Base-by-base conservation (phyloP, 2,113 vertebrate species). In the Cheilinus undulatus region DNA sequence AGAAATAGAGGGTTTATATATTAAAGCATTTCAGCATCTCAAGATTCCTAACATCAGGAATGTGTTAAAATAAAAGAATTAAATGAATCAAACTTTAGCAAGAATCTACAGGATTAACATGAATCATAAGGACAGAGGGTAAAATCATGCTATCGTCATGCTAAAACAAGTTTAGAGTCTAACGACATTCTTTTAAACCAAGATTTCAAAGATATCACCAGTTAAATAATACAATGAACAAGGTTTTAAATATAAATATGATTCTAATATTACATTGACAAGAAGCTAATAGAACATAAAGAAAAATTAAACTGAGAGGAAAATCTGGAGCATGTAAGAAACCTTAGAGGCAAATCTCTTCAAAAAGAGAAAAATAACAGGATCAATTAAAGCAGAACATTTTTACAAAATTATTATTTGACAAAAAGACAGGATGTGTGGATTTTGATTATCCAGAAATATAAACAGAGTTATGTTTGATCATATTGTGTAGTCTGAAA, bases 161-260 rank as follows among this genome's bases (percentile, higher is more conserved):
- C 69, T 84, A 74, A 38, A 73, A 74, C 51, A 77, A 24, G 23
- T 74, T 61, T 22, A 74, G n/a, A 80, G 26, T 65, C 80, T 76
- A 79, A 27, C 30, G 61, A 82, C 73, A 78, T 76, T 83, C 63
- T 60, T 82, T 69, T 67, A 10, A 73, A 73, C 81, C 56, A 7
- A 68, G n/a, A 80, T 66, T 76, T 74, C 51, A 78, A 76, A 79
- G 13, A 68, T 78, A 36, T 40, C 3, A 50, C 63, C 65, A 56
- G 51, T 53, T 46, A 5, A 53, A 71, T 59, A 84, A 49, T 28
- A 80, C 46, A 67, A 53, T 63, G 22, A 43, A 74, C 42, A 45
- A 28, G 45, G 24, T 57, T 75, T 51, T 11, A 73, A 71, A 67
- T 27, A 86, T 58, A 40, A 68, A 64, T 26, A 69, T 36, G 7